Percentiles rank a stretch among this genome's conserved stretches.
phyloP scores from a whole-genome alignment of 2,888 invertebrate species.

The Patella caerulea region DNA sequence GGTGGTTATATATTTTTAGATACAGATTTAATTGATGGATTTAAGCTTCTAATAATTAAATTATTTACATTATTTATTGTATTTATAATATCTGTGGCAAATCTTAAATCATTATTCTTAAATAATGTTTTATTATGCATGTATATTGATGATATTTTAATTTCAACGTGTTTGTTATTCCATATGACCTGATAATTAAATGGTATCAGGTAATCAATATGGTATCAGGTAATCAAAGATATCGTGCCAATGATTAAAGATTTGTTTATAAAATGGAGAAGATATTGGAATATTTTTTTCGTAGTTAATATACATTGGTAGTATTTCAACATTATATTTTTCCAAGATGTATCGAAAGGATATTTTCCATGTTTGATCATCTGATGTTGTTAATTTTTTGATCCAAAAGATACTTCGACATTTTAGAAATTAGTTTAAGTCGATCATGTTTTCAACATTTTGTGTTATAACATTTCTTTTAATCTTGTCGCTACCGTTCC shows the following conservation, averaged over 20 bases:
- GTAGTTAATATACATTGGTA: background rate
- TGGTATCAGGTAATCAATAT: background rate
- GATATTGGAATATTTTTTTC: background rate
- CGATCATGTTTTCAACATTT: background rate
- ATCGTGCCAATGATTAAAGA: background rate
- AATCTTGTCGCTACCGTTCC: background rate
- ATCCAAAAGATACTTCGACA: background rate
- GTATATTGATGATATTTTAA: too few species aligned
- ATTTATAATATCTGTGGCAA: too few species aligned
- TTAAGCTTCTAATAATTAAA: too few species aligned
- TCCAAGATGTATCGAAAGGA: background rate
- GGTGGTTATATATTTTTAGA: too few species aligned
- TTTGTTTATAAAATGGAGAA: background rate
- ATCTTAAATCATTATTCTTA: too few species aligned
- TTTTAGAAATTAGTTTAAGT: background rate
- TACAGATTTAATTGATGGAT: too few species aligned
- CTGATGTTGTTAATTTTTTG: background rate
- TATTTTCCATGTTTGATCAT: background rate
- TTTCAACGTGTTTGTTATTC: too few species aligned
- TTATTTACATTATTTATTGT: too few species aligned
- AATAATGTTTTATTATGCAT: too few species aligned
- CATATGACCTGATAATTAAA: too few species aligned
- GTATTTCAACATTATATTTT: background rate
- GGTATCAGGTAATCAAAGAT: background rate
- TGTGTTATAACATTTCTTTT: background rate